Percentiles rank a stretch among this genome's conserved stretches.
Evolutionary conservation across 2,888 invertebrate genomes (phyloP).

Genomic region (Apantesis nais): DNA sequence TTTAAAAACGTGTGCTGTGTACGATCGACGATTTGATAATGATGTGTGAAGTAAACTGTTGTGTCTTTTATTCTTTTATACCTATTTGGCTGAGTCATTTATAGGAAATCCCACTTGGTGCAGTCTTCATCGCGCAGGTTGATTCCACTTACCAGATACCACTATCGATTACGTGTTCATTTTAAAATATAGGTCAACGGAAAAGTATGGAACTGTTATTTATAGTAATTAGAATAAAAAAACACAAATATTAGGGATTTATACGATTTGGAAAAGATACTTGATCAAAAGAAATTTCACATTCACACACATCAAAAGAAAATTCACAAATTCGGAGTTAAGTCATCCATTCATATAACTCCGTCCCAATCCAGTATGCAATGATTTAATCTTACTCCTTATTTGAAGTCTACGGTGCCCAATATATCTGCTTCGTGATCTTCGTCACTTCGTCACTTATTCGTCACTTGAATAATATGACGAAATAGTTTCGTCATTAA

Average conservation of each 20-base stretch:
- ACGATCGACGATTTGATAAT: conserved; percentile 9
- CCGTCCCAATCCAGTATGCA: too few species aligned
- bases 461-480: too few species aligned
- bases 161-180: not conserved
- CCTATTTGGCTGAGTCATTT: conserved; percentile 1
- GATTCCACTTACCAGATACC: not conserved
- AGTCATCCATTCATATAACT: too few species aligned
- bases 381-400: too few species aligned
- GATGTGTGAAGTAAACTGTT: not conserved
- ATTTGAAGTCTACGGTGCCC: too few species aligned
- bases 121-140: not conserved
- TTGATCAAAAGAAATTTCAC: not conserved
- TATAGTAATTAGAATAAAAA: not conserved
- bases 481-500: not conserved
- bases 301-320: too few species aligned
- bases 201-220: not conserved
- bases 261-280: not conserved
- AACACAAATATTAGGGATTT: not conserved
- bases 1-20: not conserved
- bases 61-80: conserved; percentile 5
- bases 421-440: too few species aligned
- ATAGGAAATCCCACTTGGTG: not conserved
- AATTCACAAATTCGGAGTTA: too few species aligned
- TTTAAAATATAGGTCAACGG: not conserved
- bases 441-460: too few species aligned